These are phyloP conservation scores for Argyresthia goedartella DNA, from an alignment of 2,888 invertebrate species.

Conservation along the genomic window DNA sequence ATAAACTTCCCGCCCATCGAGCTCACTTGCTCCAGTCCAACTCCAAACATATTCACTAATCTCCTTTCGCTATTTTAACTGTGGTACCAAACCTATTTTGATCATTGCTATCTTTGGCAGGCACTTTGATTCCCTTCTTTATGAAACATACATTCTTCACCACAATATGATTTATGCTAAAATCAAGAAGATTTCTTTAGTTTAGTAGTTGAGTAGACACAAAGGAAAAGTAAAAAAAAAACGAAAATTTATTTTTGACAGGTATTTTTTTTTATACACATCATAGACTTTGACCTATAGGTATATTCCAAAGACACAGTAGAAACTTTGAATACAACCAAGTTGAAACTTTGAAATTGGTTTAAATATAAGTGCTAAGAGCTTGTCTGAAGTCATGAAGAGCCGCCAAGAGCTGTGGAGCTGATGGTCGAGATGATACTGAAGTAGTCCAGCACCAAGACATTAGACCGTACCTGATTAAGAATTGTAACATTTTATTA, in stretches of 20 bases:
- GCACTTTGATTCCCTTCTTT: slow-evolving; percentile 24
- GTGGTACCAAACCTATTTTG: not conserved
- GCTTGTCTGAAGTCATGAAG: slow-evolving; percentile 81
- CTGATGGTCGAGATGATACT: slow-evolving; percentile 75
- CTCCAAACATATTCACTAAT: too few species aligned
- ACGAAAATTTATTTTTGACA: not conserved
- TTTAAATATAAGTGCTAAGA: slow-evolving; percentile 76
- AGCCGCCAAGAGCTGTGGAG: slow-evolving; percentile 78
- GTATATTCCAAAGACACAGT: too few species aligned
- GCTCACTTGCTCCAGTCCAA: too few species aligned
- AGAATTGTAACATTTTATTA: not conserved
- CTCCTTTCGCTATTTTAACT: not conserved
- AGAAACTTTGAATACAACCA: too few species aligned
- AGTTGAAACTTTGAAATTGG: not conserved
- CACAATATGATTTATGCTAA: too few species aligned
- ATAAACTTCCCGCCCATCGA: too few species aligned
- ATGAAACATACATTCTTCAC: not conserved
- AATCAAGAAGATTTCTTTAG: too few species aligned
- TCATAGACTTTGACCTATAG: too few species aligned
- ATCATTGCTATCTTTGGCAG: slow-evolving; percentile 32
- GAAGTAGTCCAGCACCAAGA: slow-evolving; percentile 80
- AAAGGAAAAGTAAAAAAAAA: not conserved
- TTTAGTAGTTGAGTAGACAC: not conserved
- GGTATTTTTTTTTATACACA: not conserved
- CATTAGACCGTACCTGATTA: slow-evolving; percentile 76